Base-by-base conservation (phyloP, 2,888 invertebrate genomes). In the Cynaeus angustus region DNA sequence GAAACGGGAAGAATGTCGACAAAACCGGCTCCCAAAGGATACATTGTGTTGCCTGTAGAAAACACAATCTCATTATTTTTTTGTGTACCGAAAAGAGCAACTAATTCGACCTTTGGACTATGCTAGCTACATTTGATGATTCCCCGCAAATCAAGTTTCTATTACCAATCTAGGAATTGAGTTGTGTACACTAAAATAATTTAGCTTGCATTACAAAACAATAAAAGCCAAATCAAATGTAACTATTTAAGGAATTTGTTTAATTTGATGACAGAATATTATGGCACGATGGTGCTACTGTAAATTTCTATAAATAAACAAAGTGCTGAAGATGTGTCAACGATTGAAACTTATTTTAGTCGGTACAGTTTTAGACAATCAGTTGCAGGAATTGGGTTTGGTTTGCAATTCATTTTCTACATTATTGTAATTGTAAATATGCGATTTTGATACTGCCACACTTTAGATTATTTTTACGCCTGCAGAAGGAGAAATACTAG, bases 381-480 rank as follows among this genome's bases (percentile, higher is more conserved):
- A 74, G 10, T 56, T 59, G 43, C 53, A 37, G 10, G 6, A 14
- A 13, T 14, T 66, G 13, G 41, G 13, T 58, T 55, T 41, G 16
- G 66, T 59, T 59, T 43, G 26, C 59, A 56, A 12, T 71, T 71
- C 28, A 13, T 26, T 48, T 21, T 4, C 21, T 21, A 21, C 21
- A 8, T 48, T 46, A 48, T 48, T 61, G 10, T 58, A 30, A 41
- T 66, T 73, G 76, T 76, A 74, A 78, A 77, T 76, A 74, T 77
- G 76, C 78, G 75, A 77, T 72, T 72, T 75, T 75, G 73, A 62
- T 75, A 76, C 77, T 76, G 74, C 75, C 74, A 71, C 14, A 59
- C 4, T 30, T 46, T 48, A 66, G 9, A 55, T 50, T 55, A 10
- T 53, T 53, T 41, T 46, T 62, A 62, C 38, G 16, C 50, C 43